These are phyloP conservation scores for Pristionchus mayeri DNA, from an alignment of 2,888 invertebrate genomes.

Conservation along the genomic window DNA sequence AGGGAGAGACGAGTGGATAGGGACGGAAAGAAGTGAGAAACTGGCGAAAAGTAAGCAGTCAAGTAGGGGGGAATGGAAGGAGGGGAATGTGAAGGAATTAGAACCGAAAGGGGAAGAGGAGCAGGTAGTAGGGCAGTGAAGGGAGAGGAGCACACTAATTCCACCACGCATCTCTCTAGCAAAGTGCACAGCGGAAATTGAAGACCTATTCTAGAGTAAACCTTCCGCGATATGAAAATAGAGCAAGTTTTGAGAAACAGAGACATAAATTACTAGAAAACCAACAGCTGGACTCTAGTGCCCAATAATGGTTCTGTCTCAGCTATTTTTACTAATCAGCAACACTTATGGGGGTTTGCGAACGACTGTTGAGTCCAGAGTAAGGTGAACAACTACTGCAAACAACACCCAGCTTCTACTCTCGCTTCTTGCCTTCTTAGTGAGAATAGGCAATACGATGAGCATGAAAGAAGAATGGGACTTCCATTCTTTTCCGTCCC, in stretches of 20 bases:
- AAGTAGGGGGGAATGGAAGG: slow-evolving; percentile 26
- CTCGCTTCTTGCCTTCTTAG: slow-evolving; percentile 1
- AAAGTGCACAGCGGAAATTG: not conserved
- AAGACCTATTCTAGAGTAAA: not conserved
- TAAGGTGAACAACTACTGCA: no score
- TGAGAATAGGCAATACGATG: slow-evolving; percentile 4
- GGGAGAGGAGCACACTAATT: not conserved
- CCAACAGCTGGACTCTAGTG: no score
- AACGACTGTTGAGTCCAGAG: no score
- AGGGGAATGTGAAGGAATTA: slow-evolving; percentile 28
- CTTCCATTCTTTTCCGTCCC: slow-evolving; percentile 38
- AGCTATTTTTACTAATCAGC: no score
- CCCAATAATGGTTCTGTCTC: no score
- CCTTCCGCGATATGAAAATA: no score
- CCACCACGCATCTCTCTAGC: not conserved
- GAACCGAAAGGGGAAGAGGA: slow-evolving; percentile 1
- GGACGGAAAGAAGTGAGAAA: slow-evolving; percentile 27
- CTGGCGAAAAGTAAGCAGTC: slow-evolving; percentile 42
- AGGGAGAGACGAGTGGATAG: slow-evolving; percentile 18
- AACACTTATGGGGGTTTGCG: no score
- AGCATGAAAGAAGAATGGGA: not conserved
- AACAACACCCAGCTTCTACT: not conserved
- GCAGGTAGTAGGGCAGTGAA: no score
- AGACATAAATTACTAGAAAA: no score
- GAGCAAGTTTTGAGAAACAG: no score